A percentile compares a stretch with the other conserved stretches of the same genome.
These are phyloP conservation scores for Sycophaga agraensis DNA, from an alignment of 1,140 invertebrate genomes.

Conservation along the genomic window DNA sequence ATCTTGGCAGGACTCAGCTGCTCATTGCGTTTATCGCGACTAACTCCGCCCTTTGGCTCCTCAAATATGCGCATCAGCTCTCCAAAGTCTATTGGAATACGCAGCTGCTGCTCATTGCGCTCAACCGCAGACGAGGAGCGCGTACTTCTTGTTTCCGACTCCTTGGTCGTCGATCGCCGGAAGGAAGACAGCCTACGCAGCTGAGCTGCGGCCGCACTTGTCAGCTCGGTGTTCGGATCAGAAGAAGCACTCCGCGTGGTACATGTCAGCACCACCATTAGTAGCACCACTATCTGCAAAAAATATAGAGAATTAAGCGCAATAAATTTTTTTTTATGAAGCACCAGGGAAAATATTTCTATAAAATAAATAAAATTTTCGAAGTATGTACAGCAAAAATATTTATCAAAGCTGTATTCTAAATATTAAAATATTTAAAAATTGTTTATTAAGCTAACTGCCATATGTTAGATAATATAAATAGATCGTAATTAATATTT, in stretches of 20 bases:
- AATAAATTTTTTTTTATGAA: too few relatives aligned
- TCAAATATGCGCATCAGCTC: background rate
- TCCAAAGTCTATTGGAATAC: conserved; percentile 9
- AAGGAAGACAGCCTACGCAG: conserved; percentile 47
- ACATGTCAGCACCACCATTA: conserved; percentile 40
- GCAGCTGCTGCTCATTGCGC: background rate
- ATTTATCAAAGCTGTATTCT: background rate
- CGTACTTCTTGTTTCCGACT: background rate
- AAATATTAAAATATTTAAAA: background rate
- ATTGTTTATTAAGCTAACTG: too few relatives aligned
- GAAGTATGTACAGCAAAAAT: background rate
- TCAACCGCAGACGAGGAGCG: background rate
- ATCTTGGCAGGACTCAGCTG: background rate
- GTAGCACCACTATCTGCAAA: conserved; percentile 44
- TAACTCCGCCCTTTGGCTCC: too few relatives aligned
- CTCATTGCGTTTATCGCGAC: background rate
- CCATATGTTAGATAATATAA: too few relatives aligned
- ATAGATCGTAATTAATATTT: too few relatives aligned
- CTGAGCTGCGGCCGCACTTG: conserved; percentile 46
- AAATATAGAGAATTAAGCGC: too few relatives aligned
- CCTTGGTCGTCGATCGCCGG: conserved; percentile 28
- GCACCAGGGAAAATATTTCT: too few relatives aligned
- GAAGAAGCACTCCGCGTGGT: too few relatives aligned
- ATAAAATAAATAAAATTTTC: background rate
- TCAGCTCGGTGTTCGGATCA: too few relatives aligned